Conservation (phyloP, 2,797 vertebrate species). For the Spinibarbus caldwelli region DNA sequence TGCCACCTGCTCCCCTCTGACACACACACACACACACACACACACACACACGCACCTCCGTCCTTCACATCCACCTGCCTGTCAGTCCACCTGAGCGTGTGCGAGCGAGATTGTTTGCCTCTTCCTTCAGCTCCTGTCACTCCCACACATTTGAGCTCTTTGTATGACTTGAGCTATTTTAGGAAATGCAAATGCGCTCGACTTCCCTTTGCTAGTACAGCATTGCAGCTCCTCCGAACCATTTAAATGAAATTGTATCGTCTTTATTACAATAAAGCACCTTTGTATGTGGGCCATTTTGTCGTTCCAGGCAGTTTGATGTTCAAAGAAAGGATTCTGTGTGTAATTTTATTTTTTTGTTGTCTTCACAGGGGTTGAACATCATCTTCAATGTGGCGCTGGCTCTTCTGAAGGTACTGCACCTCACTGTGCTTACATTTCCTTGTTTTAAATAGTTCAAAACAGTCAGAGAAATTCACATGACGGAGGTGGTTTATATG, state of each 20-base stretch:
- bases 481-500: not conserved
- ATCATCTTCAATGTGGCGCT: slow-evolving; percentile 98
- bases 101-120: slow-evolving; percentile 19
- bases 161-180: slow-evolving; percentile 55
- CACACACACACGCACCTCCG: slow-evolving; percentile 6
- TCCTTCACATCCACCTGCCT: slow-evolving; percentile 51
- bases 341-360: slow-evolving; percentile 4
- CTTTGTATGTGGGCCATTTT: not conserved
- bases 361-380: slow-evolving; percentile 86
- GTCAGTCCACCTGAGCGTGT: slow-evolving; percentile 32
- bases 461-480: not conserved
- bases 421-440: not conserved
- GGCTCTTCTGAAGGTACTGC: slow-evolving; percentile 93
- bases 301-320: not conserved
- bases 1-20: slow-evolving; percentile 50
- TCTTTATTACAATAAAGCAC: not conserved
- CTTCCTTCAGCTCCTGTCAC: slow-evolving; percentile 37
- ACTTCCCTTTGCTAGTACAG: slow-evolving; percentile 28
- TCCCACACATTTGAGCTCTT: slow-evolving; percentile 36
- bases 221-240: not conserved
- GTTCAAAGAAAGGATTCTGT: not conserved
- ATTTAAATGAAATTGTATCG: not conserved
- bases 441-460: not conserved
- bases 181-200: slow-evolving; percentile 50
- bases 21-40: slow-evolving; percentile 28